These are phyloP conservation scores for Zaprionus lachaisei DNA, from an alignment of 1,140 invertebrate species.

Conservation along the genomic window DNA sequence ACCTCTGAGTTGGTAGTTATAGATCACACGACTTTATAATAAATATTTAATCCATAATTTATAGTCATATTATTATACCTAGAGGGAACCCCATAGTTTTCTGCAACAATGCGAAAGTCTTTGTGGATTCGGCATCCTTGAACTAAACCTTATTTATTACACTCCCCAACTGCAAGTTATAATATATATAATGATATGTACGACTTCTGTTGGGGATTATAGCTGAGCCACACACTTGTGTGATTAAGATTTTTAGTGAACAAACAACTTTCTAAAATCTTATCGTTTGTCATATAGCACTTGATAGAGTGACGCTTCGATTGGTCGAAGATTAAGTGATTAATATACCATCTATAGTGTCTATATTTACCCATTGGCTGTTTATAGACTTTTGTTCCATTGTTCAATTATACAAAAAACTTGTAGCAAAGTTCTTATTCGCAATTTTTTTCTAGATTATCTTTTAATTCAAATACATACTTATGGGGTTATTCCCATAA, in stretches of 20 bases:
- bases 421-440: no score
- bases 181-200: conserved; percentile 10
- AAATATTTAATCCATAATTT: not conserved
- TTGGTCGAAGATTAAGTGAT: not conserved
- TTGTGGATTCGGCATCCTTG: not conserved
- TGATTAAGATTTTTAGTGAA: not conserved
- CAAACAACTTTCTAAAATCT: conserved; percentile 22
- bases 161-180: not conserved
- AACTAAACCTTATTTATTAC: not conserved
- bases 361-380: not conserved
- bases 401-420: not conserved
- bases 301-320: not conserved
- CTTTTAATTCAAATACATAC: not conserved
- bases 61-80: not conserved
- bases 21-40: not conserved
- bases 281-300: conserved; percentile 10
- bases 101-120: not conserved
- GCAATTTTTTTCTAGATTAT: not conserved
- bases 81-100: not conserved
- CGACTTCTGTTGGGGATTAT: not conserved
- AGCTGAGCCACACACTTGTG: not conserved
- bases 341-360: not conserved
- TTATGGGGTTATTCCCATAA: not conserved
- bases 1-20: not conserved
- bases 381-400: not conserved